Evolutionary conservation across 2,888 invertebrate species (phyloP), one percentile per base, ranked within the genome.

Genomic region (Morpho achilles): DNA sequence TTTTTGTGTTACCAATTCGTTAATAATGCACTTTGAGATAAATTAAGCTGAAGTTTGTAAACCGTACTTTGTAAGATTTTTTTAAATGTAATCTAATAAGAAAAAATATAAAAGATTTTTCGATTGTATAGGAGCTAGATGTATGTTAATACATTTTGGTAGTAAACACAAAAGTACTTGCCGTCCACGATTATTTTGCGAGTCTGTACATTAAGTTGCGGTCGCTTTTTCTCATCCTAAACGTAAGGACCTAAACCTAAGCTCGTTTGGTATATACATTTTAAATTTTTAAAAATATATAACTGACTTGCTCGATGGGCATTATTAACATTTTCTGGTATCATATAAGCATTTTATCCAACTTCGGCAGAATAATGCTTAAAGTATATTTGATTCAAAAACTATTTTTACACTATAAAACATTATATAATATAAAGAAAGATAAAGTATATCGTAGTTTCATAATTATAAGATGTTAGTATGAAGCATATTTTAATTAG

Each of bases 141-240:
- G 58, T 44, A 55, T 46, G 58, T 56, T 9, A 58, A 55, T 42
- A 47, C 40, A 47, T 10, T 47, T 41, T 43, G 39, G 22, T 44
- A 58, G 43, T 22, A 50, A 58, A 58, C 8, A 49, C 50, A 46
- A 53, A 61, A 56, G 53, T 59, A 59, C 76, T 84, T 86, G 85
- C 89, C 89, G 89, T 89, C 89, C 89, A 87, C 82, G 71, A 74
- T 88, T 87, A 75, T 68, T 85, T 89, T 88, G 87, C 87, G 73
- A 77, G 74, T 78, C 74, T 73, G 66, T 77, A 70, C 71, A 69
- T 60, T 65, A 69, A 54, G 66, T 65, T 65, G 66, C 71, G 44
- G 73, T 70, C 72, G 68, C 70, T 64, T 75, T 61, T 79, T 76
- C 65, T 70, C 57, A 63, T 77, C 73, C 72, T 79, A 79, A 43